Conservation (phyloP, 2,113 vertebrate species). For the Grammomys surdaster region DNA sequence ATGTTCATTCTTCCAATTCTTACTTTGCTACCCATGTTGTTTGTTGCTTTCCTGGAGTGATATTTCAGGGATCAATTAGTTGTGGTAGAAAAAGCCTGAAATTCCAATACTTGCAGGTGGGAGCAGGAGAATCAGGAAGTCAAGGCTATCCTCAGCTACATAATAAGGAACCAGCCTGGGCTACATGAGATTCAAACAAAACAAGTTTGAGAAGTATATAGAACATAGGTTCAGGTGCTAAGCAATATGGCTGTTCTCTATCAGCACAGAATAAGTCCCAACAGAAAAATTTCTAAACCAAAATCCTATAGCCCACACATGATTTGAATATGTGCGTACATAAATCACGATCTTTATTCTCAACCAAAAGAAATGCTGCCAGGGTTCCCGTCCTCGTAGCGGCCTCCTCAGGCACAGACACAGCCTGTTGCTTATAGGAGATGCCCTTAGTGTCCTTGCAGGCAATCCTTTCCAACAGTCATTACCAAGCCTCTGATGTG, state of each 20-base stretch:
- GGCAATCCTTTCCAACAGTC: background rate
- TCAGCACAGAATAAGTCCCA: background rate
- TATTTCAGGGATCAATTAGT: slow-evolving; percentile 11
- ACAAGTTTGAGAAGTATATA: background rate
- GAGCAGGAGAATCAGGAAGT: background rate
- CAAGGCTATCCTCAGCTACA: background rate
- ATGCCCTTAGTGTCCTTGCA: background rate
- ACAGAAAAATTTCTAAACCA: slow-evolving; percentile 20
- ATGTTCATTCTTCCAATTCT: background rate
- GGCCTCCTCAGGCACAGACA: background rate
- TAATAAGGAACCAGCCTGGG: background rate
- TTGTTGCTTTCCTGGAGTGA: background rate
- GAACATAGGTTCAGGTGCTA: background rate
- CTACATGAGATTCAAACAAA: background rate
- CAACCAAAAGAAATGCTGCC: background rate
- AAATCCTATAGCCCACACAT: slow-evolving; percentile 5
- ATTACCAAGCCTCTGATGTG: background rate
- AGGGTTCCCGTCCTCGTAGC: background rate
- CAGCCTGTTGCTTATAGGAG: background rate
- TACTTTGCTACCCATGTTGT: background rate
- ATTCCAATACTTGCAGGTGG: background rate
- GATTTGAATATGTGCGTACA: background rate
- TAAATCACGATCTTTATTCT: background rate
- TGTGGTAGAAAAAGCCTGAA: background rate
- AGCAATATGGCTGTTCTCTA: background rate